A percentile compares a stretch with the other conserved stretches of the same genome.
Evolutionary conservation across 2,113 vertebrate genomes (phyloP).

Genomic region (Phylloscopus trochiloides): DNA sequence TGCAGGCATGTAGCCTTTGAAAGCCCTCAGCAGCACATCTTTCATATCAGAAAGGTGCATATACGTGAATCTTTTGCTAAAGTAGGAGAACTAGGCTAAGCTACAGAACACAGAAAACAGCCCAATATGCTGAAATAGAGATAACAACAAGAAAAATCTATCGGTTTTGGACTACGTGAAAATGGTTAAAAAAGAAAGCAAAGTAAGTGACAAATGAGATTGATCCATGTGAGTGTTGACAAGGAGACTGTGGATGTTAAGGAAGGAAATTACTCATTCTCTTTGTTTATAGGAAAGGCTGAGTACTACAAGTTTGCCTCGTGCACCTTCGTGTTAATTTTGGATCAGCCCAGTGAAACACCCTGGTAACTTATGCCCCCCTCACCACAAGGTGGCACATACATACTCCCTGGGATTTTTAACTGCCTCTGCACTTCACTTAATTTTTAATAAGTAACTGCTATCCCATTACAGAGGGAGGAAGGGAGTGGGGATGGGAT

Average conservation of each 20-base stretch:
- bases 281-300: not conserved
- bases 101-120: not conserved
- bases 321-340: not conserved
- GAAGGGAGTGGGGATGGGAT: not conserved
- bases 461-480: not conserved
- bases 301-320: not conserved
- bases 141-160: not conserved
- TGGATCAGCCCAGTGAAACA: not conserved
- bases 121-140: not conserved
- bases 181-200: not conserved
- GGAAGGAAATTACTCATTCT: not conserved
- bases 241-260: not conserved
- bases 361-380: not conserved
- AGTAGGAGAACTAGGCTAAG: not conserved
- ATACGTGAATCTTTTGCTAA: not conserved
- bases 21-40: not conserved
- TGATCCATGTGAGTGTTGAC: not conserved
- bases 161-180: not conserved
- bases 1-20: not conserved
- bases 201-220: not conserved
- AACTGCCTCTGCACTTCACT: not conserved
- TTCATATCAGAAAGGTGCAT: not conserved
- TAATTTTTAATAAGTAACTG: not conserved
- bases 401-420: not conserved
- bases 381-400: constrained; percentile 45